A percentile compares a stretch with the other conserved stretches of the same genome.
Conservation (phyloP, 2,113 vertebrate species). For the Odocoileus virginianus region DNA sequence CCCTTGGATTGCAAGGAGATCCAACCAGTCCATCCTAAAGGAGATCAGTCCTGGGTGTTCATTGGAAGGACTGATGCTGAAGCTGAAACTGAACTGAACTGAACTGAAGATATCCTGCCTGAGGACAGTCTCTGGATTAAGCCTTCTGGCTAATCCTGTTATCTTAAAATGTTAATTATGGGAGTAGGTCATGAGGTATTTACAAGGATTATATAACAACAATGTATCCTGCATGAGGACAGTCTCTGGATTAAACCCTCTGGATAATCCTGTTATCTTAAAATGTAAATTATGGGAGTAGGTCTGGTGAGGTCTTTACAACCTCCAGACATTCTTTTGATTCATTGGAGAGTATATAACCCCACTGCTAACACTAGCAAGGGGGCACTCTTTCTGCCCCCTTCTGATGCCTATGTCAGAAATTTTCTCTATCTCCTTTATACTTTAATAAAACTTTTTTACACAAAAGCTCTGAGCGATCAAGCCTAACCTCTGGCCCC, state of each 20-base stretch:
- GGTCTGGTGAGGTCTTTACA: neutral
- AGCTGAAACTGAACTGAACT: too few species aligned
- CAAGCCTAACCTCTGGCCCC: neutral
- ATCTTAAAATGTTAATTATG: too few species aligned
- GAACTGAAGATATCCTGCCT: too few species aligned
- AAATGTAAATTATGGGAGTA: neutral
- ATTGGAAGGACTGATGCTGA: too few species aligned
- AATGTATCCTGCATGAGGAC: neutral
- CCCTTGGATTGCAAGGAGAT: too few species aligned
- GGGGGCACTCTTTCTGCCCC: neutral
- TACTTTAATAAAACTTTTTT: neutral
- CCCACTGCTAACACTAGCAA: neutral
- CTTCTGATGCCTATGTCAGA: neutral
- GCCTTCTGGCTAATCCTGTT: too few species aligned
- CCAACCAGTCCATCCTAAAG: too few species aligned
- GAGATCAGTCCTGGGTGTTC: too few species aligned
- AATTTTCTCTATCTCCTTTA: neutral
- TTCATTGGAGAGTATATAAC: neutral
- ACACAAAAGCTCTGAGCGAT: accelerated
- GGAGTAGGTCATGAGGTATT: too few species aligned
- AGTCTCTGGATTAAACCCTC: neutral
- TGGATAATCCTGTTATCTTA: neutral
- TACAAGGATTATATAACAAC: neutral
- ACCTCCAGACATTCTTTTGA: neutral
- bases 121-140: too few species aligned